These are phyloP conservation scores for Aphis craccivora DNA, from an alignment of 1,140 invertebrate genomes.

Conservation along the genomic window DNA sequence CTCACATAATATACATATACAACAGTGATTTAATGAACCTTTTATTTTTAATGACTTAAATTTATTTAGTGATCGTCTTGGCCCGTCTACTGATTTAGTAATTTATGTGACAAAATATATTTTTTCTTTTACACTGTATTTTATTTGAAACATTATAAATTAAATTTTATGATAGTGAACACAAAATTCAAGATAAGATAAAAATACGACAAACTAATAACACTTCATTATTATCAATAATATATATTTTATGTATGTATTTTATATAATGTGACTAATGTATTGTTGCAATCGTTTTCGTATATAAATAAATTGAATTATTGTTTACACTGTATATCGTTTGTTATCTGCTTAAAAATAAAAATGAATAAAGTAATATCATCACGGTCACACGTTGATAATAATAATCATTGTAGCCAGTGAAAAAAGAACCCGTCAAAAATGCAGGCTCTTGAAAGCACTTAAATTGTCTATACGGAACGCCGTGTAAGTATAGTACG, in stretches of 20 bases:
- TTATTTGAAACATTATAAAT: neutral
- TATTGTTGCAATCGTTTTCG: neutral
- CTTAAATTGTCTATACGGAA: slow-evolving; percentile 54
- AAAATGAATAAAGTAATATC: neutral
- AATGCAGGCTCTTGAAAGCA: slow-evolving; percentile 9
- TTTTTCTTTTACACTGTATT: neutral
- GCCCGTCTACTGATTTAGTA: neutral
- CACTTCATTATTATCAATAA: neutral
- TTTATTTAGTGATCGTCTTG: neutral
- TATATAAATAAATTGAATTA: neutral
- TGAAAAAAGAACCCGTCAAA: neutral
- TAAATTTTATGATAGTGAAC: neutral
- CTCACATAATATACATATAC: neutral
- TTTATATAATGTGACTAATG: neutral
- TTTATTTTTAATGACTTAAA: slow-evolving; percentile 22
- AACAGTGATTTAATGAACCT: slow-evolving; percentile 15
- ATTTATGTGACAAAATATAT: neutral
- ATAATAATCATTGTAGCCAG: neutral
- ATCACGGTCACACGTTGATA: neutral
- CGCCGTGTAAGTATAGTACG: slow-evolving; percentile 45
- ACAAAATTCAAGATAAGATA: neutral
- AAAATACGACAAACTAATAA: neutral
- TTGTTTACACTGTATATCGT: neutral
- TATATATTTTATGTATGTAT: neutral
- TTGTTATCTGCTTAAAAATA: neutral